Evolutionary conservation across 2,888 invertebrate genomes (phyloP).

Genomic region (Leptarthrus brevirostris): DNA sequence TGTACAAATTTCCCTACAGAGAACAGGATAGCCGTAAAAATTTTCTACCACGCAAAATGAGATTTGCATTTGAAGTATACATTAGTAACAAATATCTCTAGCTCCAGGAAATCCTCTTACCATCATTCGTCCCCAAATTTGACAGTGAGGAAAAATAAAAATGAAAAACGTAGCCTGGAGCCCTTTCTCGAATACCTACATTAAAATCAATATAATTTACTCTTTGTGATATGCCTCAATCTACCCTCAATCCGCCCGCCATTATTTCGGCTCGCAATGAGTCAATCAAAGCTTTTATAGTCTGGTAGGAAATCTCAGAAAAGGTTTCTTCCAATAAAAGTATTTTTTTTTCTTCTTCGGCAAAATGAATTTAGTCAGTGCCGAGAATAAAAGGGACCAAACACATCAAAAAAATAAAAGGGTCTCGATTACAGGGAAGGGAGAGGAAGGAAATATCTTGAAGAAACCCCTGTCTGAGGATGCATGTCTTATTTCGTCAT

Average conservation of each 20-base stretch:
- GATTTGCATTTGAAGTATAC: conserved; percentile 3
- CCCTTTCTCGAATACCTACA: conserved; percentile 10
- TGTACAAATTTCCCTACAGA: too few relatives aligned
- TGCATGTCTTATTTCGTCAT: conserved; percentile 11
- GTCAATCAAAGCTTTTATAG: conserved; percentile 50
- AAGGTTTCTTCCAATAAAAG: conserved; percentile 9
- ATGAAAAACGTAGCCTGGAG: neutral
- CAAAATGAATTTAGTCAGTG: conserved; percentile 5
- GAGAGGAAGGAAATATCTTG: neutral
- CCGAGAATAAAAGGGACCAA: neutral
- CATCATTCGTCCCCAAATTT: neutral
- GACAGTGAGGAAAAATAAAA: neutral
- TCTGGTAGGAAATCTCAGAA: neutral
- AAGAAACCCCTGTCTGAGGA: neutral
- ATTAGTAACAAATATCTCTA: neutral
- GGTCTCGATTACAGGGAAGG: neutral
- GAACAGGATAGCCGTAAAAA: too few relatives aligned
- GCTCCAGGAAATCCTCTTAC: neutral
- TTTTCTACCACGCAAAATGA: conserved; percentile 5
- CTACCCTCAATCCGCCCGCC: neutral
- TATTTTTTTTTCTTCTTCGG: neutral
- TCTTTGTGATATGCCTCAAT: neutral
- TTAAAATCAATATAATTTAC: conserved; percentile 29
- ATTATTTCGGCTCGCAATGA: conserved; percentile 13
- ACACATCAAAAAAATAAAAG: conserved; percentile 10